Evolutionary conservation across 1,140 invertebrate species (phyloP), one percentile per base, ranked within the genome.

Genomic region (Drosophila trapezifrons): DNA sequence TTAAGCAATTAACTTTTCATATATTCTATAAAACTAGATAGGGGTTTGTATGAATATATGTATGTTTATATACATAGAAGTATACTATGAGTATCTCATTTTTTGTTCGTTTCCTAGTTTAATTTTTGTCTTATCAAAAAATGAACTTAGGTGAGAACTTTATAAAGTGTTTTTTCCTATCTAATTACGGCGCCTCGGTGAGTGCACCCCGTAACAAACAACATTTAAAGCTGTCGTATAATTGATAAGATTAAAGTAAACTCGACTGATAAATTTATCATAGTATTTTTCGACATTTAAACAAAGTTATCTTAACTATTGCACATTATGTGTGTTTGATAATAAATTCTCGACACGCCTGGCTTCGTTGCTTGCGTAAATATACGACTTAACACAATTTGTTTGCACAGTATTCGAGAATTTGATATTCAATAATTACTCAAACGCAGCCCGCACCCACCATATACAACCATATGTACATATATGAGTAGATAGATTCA

Each of bases 201-300:
- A 42, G 20, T 52, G 18, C 29, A 35, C 8, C 40, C 18, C 10
- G 42, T 22, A 38, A 32, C 62, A 70, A 70, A 55, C 32, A 56
- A 47, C 65, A 43, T 20, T 70, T 46, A 69, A 69, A 47, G 42
- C 32, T 46, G 49, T 40, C 47, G 10, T 69, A 47, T 25, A 40
- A 27, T 37, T 6, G 67, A 73, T 73, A 62, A 73, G 55, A 73
- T 73, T 73, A 52, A 46, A 60, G 35, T 10, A 38, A 69, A 38
- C 35, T 60, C 4, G 20, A 43, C 35, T 52, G 55, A 71, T 71
- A 71, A 35, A 55, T 18, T 10, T 2, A 54, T 29, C 25, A 46
- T 56, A 42, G n/a, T 25, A 25, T 32, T 60, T 60, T 25, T 12
- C 35, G 15, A 49, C 5, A 10, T 6, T 35, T 35, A 54, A 54